Percentiles rank a stretch among this genome's conserved stretches.
Conservation (phyloP, 2,888 invertebrate genomes). For the Conchocele bisecta region DNA sequence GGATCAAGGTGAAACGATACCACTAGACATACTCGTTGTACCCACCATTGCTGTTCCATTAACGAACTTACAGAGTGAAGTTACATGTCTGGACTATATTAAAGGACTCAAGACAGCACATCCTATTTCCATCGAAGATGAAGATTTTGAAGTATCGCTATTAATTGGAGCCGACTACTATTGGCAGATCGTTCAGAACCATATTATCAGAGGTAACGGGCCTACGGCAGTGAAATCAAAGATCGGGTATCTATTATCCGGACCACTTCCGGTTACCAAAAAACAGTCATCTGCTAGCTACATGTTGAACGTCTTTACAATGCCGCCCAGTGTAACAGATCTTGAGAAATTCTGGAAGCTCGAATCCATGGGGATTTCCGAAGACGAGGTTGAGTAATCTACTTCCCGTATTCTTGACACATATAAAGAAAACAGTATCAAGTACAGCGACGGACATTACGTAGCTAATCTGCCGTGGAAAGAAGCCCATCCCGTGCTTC, state of each 20-base stretch:
- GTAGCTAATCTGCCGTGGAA: conserved; percentile 28
- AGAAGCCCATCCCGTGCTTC: conserved; percentile 6
- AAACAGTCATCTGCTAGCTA: background rate
- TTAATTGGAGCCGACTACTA: conserved; percentile 1
- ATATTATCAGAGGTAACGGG: conserved; percentile 3
- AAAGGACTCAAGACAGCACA: conserved; percentile 38
- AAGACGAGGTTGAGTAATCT: too few species aligned
- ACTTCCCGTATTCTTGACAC: too few species aligned
- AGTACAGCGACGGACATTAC: conserved; percentile 13
- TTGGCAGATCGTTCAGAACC: background rate
- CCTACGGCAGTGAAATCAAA: conserved; percentile 1
- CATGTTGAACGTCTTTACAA: conserved; percentile 22
- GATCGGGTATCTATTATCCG: background rate
- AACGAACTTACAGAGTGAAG: background rate
- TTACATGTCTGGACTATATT: conserved; percentile 1
- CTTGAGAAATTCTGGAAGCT: conserved; percentile 36
- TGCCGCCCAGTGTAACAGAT: conserved; percentile 2
- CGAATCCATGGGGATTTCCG: conserved; percentile 29
- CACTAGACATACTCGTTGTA: conserved; percentile 43
- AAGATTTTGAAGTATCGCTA: background rate
- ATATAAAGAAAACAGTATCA: too few species aligned
- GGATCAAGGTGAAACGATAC: conserved; percentile 16
- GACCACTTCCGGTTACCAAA: background rate
- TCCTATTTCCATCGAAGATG: conserved; percentile 12
- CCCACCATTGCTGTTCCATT: conserved; percentile 46